Base-by-base conservation (phyloP, 2,888 invertebrate genomes). In the Stenodera caucasica region DNA sequence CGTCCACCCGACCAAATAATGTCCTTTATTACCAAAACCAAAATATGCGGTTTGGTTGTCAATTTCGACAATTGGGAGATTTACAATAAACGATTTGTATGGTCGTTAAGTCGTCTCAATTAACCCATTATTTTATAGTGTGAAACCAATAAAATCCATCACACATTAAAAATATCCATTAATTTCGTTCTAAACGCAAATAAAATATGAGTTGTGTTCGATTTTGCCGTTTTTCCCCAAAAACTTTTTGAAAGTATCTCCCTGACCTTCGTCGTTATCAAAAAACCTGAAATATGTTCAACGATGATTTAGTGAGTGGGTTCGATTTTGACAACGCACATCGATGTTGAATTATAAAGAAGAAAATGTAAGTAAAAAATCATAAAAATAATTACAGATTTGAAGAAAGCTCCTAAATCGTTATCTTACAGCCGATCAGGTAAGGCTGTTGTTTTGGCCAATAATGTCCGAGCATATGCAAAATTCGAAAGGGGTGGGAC, bases 221-320 rank as follows among this genome's bases (percentile, higher is more conserved):
- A 45, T 45, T 21, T 21, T 21, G 21, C 45, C 21, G 18, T 21
- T 45, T 45, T 45, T 15, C 29, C n/a, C n/a, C n/a, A n/a, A 7
- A 29, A 7, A 6, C 4, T 29, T 40, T 40, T 40, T 18, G 45
- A 45, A 45, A 45, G 21, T 45, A 21, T 15, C 37, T 37, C 37
- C 11, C 18, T 8, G 45, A 45, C 45, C 45, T 45, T 45, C 45
- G 45, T 21, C 21, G 45, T 21, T 45, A 45, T 45, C 45, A 45
- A 45, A 45, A 21, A 18, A 45, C 45, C 45, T 45, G 45, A 45
- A 45, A 18, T 8, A 45, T 21, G 21, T 45, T 12, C 45, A 21
- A 45, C 11, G 21, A 21, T 7, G 11, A 45, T 45, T 45, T 45
- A 45, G 45, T 45, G 45, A 21, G 9, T 45, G 45, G 18, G 45